Conservation (phyloP, 2,888 invertebrate species). For the Sesia bembeciformis region DNA sequence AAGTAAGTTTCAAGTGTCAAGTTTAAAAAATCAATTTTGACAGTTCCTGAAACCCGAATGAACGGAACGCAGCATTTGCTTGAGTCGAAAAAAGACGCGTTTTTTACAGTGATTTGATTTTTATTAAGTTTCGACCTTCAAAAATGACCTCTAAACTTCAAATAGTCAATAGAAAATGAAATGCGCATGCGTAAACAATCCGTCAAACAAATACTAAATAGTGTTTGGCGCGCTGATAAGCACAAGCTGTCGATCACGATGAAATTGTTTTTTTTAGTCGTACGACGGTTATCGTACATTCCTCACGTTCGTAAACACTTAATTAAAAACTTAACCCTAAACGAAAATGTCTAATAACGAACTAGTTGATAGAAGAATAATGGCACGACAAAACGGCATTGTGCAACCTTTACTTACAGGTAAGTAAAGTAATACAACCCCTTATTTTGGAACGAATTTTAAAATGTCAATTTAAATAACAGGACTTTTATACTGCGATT, state of each 20-base stretch:
- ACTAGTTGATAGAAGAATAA: constrained; percentile 38
- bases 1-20: no score
- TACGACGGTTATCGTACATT: constrained; percentile 40
- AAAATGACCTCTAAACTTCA: constrained; percentile 35
- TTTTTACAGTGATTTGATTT: background rate
- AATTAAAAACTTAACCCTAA: constrained; percentile 15
- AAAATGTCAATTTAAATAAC: constrained; percentile 9
- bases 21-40: no score
- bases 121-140: constrained; percentile 35
- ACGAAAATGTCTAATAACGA: constrained; percentile 55
- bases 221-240: constrained; percentile 67
- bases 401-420: constrained; percentile 94
- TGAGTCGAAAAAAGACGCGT: no score
- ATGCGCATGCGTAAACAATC: constrained; percentile 55
- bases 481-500: no score
- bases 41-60: no score
- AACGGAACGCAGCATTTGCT: no score
- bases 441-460: constrained; percentile 38
- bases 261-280: constrained; percentile 64
- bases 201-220: constrained; percentile 29
- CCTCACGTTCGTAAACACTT: constrained; percentile 31
- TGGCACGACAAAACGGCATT: constrained; percentile 84
- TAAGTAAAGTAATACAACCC: constrained; percentile 56
- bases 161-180: constrained; percentile 36
- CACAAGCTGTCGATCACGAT: constrained; percentile 45